Conservation (phyloP, 1,140 invertebrate species). For the Caenorhabditis briggsae region DNA sequence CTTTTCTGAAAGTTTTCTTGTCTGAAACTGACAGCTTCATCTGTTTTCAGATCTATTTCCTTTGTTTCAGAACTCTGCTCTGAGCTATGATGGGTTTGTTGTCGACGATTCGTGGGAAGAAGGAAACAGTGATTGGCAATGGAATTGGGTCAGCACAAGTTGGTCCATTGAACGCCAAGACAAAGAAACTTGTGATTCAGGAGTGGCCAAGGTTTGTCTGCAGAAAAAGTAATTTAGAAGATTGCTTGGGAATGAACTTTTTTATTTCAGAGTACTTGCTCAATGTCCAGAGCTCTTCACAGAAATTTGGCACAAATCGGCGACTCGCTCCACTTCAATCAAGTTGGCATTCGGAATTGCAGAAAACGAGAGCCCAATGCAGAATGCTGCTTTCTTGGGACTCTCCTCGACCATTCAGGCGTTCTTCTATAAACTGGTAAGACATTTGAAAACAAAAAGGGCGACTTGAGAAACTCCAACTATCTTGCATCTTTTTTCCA, state of each 20-base stretch:
- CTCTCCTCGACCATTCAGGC: constrained; percentile 59
- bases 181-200: constrained; percentile 62
- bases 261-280: constrained; percentile 46
- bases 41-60: not conserved
- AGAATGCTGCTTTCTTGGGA: constrained; percentile 61
- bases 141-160: constrained; percentile 59
- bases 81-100: constrained; percentile 61
- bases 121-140: constrained; percentile 40
- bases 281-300: constrained; percentile 59
- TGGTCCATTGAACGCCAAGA: constrained; percentile 53
- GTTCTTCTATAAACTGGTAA: constrained; percentile 61
- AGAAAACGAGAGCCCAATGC: constrained; percentile 59
- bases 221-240: not conserved
- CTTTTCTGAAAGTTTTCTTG: not conserved
- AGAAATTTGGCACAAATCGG: constrained; percentile 60
- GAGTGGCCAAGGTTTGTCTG: constrained; percentile 59
- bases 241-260: not conserved
- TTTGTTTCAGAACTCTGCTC: not conserved
- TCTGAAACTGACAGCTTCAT: constrained; percentile 10
- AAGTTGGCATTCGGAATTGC: constrained; percentile 64
- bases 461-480: not conserved
- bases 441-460: not conserved
- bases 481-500: not conserved
- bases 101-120: constrained; percentile 64
- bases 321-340: constrained; percentile 62